phyloP scores from a whole-genome alignment of 2,888 invertebrate species.

The Sarcophaga variegata region DNA sequence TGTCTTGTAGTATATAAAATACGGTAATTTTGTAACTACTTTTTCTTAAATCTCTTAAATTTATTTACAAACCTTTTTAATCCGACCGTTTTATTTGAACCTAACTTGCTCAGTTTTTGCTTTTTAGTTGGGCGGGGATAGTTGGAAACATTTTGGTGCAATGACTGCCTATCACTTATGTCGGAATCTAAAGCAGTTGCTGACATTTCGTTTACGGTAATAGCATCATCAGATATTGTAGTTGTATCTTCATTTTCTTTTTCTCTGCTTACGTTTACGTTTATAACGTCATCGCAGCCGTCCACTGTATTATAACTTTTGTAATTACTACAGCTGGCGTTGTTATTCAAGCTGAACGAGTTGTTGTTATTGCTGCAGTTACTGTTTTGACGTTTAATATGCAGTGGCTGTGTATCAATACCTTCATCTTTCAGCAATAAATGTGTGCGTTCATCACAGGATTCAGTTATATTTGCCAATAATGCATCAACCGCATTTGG shows the following conservation, averaged over 20 bases:
- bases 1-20: too few relatives aligned
- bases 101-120: constrained; percentile 79
- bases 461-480: constrained; percentile 67
- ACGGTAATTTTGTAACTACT: too few relatives aligned
- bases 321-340: constrained; percentile 68
- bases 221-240: constrained; percentile 73
- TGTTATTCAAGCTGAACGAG: constrained; percentile 71
- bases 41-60: neutral
- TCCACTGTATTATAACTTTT: constrained; percentile 44
- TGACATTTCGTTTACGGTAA: constrained; percentile 68
- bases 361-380: constrained; percentile 70
- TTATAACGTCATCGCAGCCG: constrained; percentile 59
- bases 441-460: constrained; percentile 78
- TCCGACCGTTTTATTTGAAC: constrained; percentile 79
- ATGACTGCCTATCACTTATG: constrained; percentile 76
- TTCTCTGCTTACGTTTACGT: constrained; percentile 58
- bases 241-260: constrained; percentile 58
- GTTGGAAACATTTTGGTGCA: constrained; percentile 50
- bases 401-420: constrained; percentile 65
- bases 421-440: constrained; percentile 72
- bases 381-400: constrained; percentile 71
- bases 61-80: constrained; percentile 78
- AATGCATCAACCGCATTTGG: constrained; percentile 61
- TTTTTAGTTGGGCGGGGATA: constrained; percentile 76
- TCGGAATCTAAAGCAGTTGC: constrained; percentile 74